Percentiles rank a stretch among this genome's conserved stretches.
These are phyloP conservation scores for Gila robusta DNA, from an alignment of 2,797 vertebrate species.

Conservation along the genomic window DNA sequence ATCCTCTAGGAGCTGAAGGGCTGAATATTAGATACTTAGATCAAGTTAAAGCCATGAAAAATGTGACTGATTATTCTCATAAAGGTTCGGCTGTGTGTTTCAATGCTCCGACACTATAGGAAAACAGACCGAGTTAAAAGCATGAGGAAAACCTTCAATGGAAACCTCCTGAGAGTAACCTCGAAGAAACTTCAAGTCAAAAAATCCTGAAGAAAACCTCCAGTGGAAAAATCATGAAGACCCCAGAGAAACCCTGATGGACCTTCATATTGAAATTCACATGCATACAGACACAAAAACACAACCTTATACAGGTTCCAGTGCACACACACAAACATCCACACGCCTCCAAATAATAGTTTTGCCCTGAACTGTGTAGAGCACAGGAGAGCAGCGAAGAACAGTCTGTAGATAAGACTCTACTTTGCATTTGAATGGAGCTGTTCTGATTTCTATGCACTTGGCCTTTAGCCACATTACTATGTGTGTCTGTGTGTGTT, in stretches of 20 bases:
- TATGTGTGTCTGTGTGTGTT: slow-evolving; percentile 69
- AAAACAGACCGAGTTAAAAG: neutral
- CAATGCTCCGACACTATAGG: neutral
- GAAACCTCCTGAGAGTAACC: neutral
- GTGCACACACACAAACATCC: slow-evolving; percentile 43
- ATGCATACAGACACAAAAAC: slow-evolving; percentile 32
- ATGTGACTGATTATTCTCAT: slow-evolving; percentile 47
- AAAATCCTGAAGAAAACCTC: neutral
- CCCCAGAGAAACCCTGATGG: neutral
- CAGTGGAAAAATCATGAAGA: neutral
- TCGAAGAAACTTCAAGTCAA: neutral
- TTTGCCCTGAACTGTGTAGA: slow-evolving; percentile 78
- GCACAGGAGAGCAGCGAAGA: slow-evolving; percentile 71
- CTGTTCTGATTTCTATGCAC: slow-evolving; percentile 73
- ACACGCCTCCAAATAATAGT: slow-evolving; percentile 72
- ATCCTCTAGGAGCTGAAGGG: neutral
- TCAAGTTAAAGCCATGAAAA: slow-evolving; percentile 43
- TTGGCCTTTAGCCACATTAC: slow-evolving; percentile 77
- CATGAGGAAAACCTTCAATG: neutral
- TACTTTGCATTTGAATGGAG: slow-evolving; percentile 81
- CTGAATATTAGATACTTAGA: slow-evolving; percentile 40
- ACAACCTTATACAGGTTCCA: slow-evolving; percentile 47
- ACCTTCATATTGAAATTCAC: slow-evolving; percentile 25
- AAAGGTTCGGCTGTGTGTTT: slow-evolving; percentile 19
- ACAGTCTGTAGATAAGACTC: slow-evolving; percentile 78